phyloP scores from a whole-genome alignment of 2,888 invertebrate genomes.

The Metopia argyrocephala region DNA sequence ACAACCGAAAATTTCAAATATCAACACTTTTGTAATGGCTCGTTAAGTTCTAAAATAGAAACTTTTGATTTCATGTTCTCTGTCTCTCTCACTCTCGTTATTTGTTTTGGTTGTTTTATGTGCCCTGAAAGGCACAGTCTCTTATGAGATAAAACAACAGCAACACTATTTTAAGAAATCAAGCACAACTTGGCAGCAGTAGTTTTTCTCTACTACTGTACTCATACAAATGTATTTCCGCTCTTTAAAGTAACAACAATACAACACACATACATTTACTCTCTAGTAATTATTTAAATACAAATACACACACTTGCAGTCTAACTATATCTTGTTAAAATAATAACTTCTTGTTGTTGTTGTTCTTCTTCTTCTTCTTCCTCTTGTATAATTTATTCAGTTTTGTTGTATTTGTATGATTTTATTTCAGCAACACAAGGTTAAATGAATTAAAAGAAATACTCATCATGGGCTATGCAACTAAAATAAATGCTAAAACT shows the following conservation, averaged over 20 bases:
- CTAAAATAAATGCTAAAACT: too few relatives aligned
- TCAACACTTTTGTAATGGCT: conserved; percentile 55
- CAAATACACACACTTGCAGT: background rate
- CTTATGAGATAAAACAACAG: background rate
- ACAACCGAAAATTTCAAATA: conserved; percentile 30
- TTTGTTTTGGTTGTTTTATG: background rate
- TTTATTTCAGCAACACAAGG: conserved; percentile 61
- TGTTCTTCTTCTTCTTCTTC: conserved; percentile 23
- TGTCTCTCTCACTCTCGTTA: background rate
- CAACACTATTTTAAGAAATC: conserved; percentile 8
- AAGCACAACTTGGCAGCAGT: conserved; percentile 22
- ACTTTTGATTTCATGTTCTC: background rate
- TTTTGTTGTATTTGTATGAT: too few relatives aligned
- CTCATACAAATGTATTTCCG: conserved; percentile 64
- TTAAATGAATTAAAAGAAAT: conserved; percentile 63
- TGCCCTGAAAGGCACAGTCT: background rate
- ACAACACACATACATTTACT: conserved; percentile 10
- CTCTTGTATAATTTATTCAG: conserved; percentile 27
- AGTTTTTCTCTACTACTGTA: conserved; percentile 48
- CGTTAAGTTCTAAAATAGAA: conserved; percentile 49
- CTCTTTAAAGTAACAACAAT: conserved; percentile 16
- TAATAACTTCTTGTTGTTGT: conserved; percentile 48
- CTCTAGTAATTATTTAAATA: conserved; percentile 7
- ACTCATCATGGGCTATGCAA: too few relatives aligned
- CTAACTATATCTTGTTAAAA: conserved; percentile 48